Conservation (phyloP, 2,113 vertebrate species). For the Tylochromis polylepis region DNA sequence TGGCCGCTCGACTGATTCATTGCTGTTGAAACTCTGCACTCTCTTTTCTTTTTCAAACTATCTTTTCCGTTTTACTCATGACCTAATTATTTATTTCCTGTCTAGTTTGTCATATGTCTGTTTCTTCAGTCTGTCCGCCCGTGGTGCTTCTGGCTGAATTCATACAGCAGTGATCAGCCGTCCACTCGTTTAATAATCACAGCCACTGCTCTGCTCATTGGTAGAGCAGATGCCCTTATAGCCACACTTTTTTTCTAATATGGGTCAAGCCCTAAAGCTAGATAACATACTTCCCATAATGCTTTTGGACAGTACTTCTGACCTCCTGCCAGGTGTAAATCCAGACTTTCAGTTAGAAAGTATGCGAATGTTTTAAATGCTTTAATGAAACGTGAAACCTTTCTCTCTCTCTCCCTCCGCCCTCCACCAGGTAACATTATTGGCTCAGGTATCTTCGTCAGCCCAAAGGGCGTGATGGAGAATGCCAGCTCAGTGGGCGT, state of each 20-base stretch:
- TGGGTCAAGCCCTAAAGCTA: not conserved
- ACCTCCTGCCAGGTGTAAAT: not conserved
- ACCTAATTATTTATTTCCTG: not conserved
- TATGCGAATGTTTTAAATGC: not conserved
- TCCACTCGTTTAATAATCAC: not conserved
- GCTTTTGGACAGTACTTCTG: not conserved
- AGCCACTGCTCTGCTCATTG: not conserved
- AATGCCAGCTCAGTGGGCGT: slow-evolving; percentile 87
- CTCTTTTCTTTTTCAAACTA: not conserved
- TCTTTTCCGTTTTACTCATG: not conserved
- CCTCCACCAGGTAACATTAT: slow-evolving; percentile 84
- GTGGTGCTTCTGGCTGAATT: not conserved
- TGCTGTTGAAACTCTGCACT: not conserved
- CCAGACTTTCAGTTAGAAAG: not conserved
- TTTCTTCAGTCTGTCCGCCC: not conserved
- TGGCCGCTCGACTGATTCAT: not conserved
- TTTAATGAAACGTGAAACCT: not conserved
- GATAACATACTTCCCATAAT: not conserved
- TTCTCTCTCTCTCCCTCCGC: not conserved
- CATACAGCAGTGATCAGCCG: not conserved
- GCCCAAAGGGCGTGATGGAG: slow-evolving; percentile 89
- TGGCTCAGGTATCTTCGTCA: slow-evolving; percentile 91
- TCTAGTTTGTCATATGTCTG: not conserved
- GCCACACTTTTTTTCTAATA: not conserved
- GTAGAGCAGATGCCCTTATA: not conserved